Percentiles rank a stretch among this genome's conserved stretches.
phyloP scores from a whole-genome alignment of 1,140 invertebrate genomes.

The Holotrichia oblita region DNA sequence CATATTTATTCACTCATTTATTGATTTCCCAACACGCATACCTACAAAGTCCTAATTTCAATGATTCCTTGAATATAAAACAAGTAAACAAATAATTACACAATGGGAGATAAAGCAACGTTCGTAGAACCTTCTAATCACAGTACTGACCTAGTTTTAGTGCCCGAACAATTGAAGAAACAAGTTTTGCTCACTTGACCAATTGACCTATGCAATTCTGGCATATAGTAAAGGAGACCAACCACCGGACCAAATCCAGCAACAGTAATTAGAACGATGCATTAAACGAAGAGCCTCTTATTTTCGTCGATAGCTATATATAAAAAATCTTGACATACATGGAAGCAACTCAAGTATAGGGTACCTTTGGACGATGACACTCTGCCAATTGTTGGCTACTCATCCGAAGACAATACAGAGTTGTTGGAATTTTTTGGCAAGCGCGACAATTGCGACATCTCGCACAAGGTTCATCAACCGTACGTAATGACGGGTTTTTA shows the following conservation, averaged over 20 bases:
- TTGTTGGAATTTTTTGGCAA: constrained; percentile 7
- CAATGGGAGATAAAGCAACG: too few relatives aligned
- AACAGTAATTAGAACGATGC: neutral
- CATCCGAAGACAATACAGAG: neutral
- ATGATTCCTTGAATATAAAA: too few relatives aligned
- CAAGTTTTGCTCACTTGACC: constrained; percentile 2
- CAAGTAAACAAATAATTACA: too few relatives aligned
- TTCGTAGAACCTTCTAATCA: neutral
- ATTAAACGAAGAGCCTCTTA: neutral
- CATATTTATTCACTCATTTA: too few relatives aligned
- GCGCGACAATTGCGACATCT: neutral
- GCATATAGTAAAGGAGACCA: neutral
- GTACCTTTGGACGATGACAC: neutral
- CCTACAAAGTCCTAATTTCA: too few relatives aligned
- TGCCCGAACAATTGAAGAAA: neutral
- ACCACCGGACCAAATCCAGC: neutral
- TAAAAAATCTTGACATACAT: constrained; percentile 35
- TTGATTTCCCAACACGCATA: too few relatives aligned
- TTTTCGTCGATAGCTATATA: neutral
- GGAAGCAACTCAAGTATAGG: neutral
- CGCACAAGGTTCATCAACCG: neutral
- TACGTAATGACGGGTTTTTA: neutral
- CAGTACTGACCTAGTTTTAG: constrained; percentile 38
- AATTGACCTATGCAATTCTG: constrained; percentile 21
- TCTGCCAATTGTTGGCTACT: neutral